A percentile compares a stretch with the other conserved stretches of the same genome.
phyloP scores from a whole-genome alignment of 2,113 vertebrate genomes.

The Loxodonta africana region DNA sequence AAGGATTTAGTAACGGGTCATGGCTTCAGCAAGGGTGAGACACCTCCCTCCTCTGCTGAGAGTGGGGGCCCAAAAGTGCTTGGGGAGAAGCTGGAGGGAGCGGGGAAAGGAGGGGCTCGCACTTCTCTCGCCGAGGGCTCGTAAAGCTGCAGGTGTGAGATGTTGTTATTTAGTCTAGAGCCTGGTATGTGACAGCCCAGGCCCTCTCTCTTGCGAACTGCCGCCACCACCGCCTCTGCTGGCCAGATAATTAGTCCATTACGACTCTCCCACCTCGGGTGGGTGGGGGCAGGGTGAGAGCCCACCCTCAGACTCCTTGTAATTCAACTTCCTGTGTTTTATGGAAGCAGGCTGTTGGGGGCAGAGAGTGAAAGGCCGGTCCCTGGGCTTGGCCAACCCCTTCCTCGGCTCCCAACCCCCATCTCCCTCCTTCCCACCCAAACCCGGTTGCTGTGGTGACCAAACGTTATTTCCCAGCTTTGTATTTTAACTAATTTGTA shows the following conservation, averaged over 20 bases:
- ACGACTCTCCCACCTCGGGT: constrained; percentile 92
- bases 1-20: not conserved
- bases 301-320: constrained; percentile 93
- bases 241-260: constrained; percentile 93
- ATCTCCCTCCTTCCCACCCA: constrained; percentile 79
- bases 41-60: not conserved
- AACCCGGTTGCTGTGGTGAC: constrained; percentile 88
- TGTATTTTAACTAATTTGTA: constrained; percentile 81
- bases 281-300: constrained; percentile 88
- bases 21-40: not conserved
- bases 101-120: not conserved
- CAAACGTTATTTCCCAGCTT: constrained; percentile 89
- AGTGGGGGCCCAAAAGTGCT: not conserved
- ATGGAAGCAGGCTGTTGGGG: constrained; percentile 90
- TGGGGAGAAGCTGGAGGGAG: constrained; percentile 17
- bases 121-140: constrained; percentile 81
- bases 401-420: constrained; percentile 75
- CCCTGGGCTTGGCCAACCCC: constrained; percentile 83
- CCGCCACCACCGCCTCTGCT: constrained; percentile 86
- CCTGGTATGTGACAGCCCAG: constrained; percentile 90
- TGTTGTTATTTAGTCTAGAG: constrained; percentile 94
- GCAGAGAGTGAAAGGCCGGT: constrained; percentile 86
- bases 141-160: constrained; percentile 93
- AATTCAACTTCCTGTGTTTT: constrained; percentile 94
- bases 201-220: constrained; percentile 83